Percentiles rank a stretch among this genome's conserved stretches.
Conservation (phyloP, 2,113 vertebrate genomes). For the Addax nasomaculatus region DNA sequence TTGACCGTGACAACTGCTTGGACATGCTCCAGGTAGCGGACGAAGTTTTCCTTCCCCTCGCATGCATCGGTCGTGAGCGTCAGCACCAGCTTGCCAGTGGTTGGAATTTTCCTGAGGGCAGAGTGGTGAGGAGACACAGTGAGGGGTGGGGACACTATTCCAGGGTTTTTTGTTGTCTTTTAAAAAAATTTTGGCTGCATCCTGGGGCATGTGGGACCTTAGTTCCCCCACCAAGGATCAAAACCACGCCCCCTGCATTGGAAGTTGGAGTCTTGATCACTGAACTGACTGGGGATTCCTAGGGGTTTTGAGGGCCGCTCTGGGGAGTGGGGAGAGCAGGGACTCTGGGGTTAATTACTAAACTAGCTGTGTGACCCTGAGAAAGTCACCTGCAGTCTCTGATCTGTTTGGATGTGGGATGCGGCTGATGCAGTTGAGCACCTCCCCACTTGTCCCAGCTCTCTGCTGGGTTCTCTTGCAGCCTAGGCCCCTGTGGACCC, state of each 20-base stretch:
- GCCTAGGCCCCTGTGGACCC: neutral
- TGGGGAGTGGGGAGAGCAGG: neutral
- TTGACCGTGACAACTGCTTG: conserved; percentile 97
- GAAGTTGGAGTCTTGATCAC: neutral
- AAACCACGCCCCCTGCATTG: neutral
- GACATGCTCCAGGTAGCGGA: conserved; percentile 97
- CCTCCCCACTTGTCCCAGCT: neutral
- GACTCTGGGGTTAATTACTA: neutral
- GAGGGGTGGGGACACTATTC: neutral
- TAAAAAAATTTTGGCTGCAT: neutral
- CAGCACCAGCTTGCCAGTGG: conserved; percentile 89
- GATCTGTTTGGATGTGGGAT: neutral
- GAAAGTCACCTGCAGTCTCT: neutral
- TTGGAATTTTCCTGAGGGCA: conserved; percentile 89
- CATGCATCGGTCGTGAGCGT: conserved; percentile 91
- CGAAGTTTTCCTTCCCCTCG: conserved; percentile 97
- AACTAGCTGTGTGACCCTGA: neutral
- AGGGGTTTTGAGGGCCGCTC: neutral
- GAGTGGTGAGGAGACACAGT: neutral
- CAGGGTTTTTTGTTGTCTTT: neutral
- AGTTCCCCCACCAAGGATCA: neutral
- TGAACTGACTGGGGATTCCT: neutral
- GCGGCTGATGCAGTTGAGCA: neutral
- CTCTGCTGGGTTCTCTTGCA: neutral
- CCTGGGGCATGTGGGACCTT: neutral